Conservation (phyloP, 1,140 invertebrate genomes). For the Achatina immaculata region DNA sequence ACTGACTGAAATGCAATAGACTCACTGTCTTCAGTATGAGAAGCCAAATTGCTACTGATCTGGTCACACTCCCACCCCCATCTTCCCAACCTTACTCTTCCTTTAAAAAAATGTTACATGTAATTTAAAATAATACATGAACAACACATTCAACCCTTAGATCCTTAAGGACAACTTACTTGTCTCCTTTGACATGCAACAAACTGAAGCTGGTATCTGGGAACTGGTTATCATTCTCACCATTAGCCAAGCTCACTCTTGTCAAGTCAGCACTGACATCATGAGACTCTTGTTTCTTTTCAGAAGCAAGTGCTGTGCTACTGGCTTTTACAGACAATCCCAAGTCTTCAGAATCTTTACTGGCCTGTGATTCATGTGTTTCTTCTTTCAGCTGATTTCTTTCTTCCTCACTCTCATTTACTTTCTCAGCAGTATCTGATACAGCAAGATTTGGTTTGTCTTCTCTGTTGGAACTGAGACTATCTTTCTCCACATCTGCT, state of each 20-base stretch:
- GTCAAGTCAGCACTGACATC: neutral
- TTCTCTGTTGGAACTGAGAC: neutral
- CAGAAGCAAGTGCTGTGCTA: neutral
- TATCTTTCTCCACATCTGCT: constrained; percentile 1
- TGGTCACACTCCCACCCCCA: too few relatives aligned
- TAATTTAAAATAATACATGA: too few relatives aligned
- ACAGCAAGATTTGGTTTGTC: constrained; percentile 25
- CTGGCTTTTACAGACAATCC: neutral
- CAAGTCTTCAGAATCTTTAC: neutral
- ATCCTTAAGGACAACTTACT: too few relatives aligned
- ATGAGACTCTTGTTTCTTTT: constrained; percentile 2
- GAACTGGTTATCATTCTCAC: constrained; percentile 63
- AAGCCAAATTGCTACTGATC: too few relatives aligned
- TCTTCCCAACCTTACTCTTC: too few relatives aligned
- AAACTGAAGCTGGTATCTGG: constrained; percentile 75
- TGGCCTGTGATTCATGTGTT: too few relatives aligned
- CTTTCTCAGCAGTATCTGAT: constrained; percentile 31
- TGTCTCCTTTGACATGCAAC: constrained; percentile 69
- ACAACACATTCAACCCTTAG: too few relatives aligned
- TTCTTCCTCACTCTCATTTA: constrained; percentile 43
- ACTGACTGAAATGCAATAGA: too few relatives aligned
- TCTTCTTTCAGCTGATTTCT: constrained; percentile 23
- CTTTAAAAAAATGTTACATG: too few relatives aligned
- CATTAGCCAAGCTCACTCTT: constrained; percentile 8
- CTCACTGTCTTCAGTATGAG: too few relatives aligned